A percentile compares a stretch with the other conserved stretches of the same genome.
Conservation (phyloP, 2,113 vertebrate species). For the Leptobrachium leishanense region DNA sequence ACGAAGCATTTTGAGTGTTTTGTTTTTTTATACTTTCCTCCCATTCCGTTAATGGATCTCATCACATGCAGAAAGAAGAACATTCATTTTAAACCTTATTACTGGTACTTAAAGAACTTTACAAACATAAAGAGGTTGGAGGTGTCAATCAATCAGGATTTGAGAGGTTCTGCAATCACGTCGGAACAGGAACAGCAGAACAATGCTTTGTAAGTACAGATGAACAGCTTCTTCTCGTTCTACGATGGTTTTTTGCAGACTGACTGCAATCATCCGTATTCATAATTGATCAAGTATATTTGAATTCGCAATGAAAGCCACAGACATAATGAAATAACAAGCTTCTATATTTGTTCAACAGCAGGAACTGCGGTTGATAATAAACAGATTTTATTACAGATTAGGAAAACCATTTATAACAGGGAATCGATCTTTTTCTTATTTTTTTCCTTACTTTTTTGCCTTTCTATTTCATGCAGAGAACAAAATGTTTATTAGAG, state of each 20-base stretch:
- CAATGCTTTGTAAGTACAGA: slow-evolving; percentile 19
- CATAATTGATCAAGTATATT: slow-evolving; percentile 39
- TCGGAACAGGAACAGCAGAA: slow-evolving; percentile 17
- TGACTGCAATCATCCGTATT: slow-evolving; percentile 30
- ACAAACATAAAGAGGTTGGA: slow-evolving; percentile 15
- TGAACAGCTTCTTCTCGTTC: slow-evolving; percentile 12
- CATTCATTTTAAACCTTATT: slow-evolving; percentile 23
- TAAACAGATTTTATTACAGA: slow-evolving; percentile 53
- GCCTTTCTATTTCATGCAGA: slow-evolving; percentile 50
- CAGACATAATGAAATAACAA: slow-evolving; percentile 46
- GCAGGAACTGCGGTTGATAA: slow-evolving; percentile 49
- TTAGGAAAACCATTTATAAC: slow-evolving; percentile 52
- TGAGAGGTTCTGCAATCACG: not conserved
- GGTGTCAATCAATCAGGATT: slow-evolving; percentile 18
- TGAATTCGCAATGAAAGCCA: slow-evolving; percentile 43
- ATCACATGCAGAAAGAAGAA: slow-evolving; percentile 20
- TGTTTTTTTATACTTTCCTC: not conserved
- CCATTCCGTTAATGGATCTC: slow-evolving; percentile 23
- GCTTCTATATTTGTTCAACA: slow-evolving; percentile 39
- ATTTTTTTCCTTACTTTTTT: slow-evolving; percentile 45
- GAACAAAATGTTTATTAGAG: slow-evolving; percentile 56
- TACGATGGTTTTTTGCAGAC: slow-evolving; percentile 12
- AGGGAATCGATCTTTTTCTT: slow-evolving; percentile 57
- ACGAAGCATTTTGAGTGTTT: not conserved
- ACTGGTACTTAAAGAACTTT: slow-evolving; percentile 21